phyloP scores from a whole-genome alignment of 2,888 invertebrate genomes.

The Tiphia femorata region DNA sequence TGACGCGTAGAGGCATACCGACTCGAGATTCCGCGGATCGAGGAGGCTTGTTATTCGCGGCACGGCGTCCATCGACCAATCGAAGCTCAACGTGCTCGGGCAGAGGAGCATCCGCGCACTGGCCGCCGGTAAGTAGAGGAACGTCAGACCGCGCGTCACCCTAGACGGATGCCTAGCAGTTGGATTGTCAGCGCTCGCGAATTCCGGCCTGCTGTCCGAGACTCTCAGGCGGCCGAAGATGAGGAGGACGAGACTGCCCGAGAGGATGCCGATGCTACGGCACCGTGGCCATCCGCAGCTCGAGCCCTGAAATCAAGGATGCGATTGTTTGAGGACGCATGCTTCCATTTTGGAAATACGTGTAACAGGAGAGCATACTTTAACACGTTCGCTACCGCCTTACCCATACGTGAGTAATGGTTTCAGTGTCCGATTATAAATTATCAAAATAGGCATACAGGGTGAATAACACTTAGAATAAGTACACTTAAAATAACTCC shows the following conservation, averaged over 20 bases:
- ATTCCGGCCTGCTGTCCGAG: conserved; percentile 81
- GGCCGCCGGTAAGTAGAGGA: conserved; percentile 90
- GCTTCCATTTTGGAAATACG: no score
- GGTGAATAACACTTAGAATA: no score
- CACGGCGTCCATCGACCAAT: conserved; percentile 99
- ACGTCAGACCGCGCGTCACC: conserved; percentile 88
- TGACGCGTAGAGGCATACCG: conserved; percentile 80
- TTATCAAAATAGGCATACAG: no score
- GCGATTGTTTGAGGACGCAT: no score
- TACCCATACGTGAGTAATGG: no score
- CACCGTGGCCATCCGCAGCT: conserved; percentile 69
- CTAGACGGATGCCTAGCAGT: conserved; percentile 88
- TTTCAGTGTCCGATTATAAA: no score
- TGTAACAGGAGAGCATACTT: no score
- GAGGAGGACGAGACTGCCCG: conserved; percentile 77
- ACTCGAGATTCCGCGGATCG: conserved; percentile 85
- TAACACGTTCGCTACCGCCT: no score
- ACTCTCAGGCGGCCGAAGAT: conserved; percentile 83
- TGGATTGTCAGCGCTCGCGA: conserved; percentile 96
- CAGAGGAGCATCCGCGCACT: conserved; percentile 90
- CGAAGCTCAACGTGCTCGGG: conserved; percentile 92
- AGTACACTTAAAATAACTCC: no score
- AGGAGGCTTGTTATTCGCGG: conserved; percentile 83
- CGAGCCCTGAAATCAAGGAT: no score
- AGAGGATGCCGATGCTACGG: conserved; percentile 79